phyloP scores from a whole-genome alignment of 2,797 vertebrate species.

The Apogon hyalosoma region DNA sequence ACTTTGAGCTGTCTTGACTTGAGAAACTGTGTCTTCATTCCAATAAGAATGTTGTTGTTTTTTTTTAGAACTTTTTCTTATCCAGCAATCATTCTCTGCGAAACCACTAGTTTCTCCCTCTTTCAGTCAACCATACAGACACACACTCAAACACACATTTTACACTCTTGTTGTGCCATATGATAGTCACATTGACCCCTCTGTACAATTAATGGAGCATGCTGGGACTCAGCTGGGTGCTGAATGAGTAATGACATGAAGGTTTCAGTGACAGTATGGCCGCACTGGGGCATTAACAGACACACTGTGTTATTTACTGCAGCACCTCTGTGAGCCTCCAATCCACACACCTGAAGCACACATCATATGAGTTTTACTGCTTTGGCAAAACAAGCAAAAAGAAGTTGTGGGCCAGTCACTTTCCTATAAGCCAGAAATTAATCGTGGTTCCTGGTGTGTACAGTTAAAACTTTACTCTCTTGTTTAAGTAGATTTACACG shows the following conservation, averaged over 20 bases:
- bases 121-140: constrained; percentile 43
- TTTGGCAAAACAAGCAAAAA: constrained; percentile 41
- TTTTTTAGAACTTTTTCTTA: constrained; percentile 34
- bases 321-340: constrained; percentile 37
- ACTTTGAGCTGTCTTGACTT: constrained; percentile 21
- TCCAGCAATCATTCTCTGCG: constrained; percentile 28
- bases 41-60: constrained; percentile 31
- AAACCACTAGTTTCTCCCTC: constrained; percentile 44
- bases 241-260: constrained; percentile 65
- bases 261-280: constrained; percentile 49
- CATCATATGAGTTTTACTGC: constrained; percentile 46
- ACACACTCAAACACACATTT: constrained; percentile 36
- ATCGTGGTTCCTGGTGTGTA: constrained; percentile 31
- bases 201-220: constrained; percentile 53
- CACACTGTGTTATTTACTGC: constrained; percentile 56
- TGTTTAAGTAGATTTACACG: constrained; percentile 53
- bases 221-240: constrained; percentile 45
- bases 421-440: constrained; percentile 16
- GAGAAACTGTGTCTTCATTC: constrained; percentile 40
- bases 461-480: constrained; percentile 48
- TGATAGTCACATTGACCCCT: constrained; percentile 57
- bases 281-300: constrained; percentile 42
- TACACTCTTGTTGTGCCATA: constrained; percentile 23
- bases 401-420: constrained; percentile 5
- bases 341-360: constrained; percentile 57